Conservation (phyloP, 2,797 vertebrate species). For the Miichthys miiuy region DNA sequence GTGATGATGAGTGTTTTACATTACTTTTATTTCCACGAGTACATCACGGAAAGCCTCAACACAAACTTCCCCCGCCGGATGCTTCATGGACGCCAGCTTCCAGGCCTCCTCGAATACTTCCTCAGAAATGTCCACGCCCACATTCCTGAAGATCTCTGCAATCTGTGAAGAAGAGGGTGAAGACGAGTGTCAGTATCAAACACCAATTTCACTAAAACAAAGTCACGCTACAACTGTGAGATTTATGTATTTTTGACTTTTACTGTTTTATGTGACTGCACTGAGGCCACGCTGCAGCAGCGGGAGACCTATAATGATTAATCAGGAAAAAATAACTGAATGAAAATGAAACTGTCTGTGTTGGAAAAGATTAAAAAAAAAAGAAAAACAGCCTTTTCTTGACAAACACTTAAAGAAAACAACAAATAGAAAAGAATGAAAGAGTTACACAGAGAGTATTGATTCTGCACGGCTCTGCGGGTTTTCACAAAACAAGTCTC, state of each 20-base stretch:
- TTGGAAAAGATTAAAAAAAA: background rate
- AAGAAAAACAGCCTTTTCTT: background rate
- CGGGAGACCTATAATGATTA: background rate
- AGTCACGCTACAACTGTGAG: background rate
- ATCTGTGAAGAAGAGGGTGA: constrained; percentile 82
- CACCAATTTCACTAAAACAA: background rate
- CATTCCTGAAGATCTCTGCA: constrained; percentile 85
- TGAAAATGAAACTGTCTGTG: background rate
- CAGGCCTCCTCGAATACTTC: constrained; percentile 90
- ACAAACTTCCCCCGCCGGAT: constrained; percentile 87
- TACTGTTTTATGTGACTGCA: background rate
- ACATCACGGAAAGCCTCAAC: constrained; percentile 86
- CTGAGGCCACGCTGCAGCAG: background rate
- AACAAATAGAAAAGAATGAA: background rate
- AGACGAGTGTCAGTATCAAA: background rate
- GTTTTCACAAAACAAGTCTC: constrained; percentile 4
- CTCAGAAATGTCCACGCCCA: constrained; percentile 83
- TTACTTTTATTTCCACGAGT: constrained; percentile 84
- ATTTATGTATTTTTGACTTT: background rate
- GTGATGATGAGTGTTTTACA: constrained; percentile 32
- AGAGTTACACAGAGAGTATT: background rate
- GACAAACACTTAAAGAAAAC: background rate
- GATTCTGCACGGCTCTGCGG: background rate
- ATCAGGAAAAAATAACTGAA: background rate
- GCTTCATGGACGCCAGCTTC: constrained; percentile 85